phyloP scores from a whole-genome alignment of 35 echinoderm and acorn worm species.

The Chiridota heheva region DNA sequence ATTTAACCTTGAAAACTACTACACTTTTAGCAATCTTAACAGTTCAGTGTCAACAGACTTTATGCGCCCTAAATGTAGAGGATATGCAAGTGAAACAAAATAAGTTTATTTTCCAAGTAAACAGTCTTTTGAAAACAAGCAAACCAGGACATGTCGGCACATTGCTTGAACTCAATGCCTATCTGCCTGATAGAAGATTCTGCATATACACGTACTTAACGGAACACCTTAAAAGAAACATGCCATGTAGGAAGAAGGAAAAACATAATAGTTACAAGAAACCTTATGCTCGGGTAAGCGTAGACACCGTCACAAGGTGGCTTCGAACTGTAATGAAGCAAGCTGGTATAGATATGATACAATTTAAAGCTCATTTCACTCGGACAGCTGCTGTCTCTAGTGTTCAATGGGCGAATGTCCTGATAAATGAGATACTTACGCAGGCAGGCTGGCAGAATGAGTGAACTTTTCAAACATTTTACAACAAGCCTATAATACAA shows the following conservation, averaged over 20 bases:
- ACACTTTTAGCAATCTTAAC: constrained; percentile 55
- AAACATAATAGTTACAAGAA: constrained; percentile 20
- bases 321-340: constrained; percentile 31
- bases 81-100: constrained; percentile 16
- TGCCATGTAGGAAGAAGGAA: constrained; percentile 3
- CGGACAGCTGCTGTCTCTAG: constrained; percentile 52
- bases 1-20: constrained; percentile 47
- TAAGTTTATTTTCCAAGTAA: constrained; percentile 9
- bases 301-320: no score
- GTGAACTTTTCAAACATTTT: constrained; percentile 50
- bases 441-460: constrained; percentile 60
- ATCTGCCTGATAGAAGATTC: constrained; percentile 9
- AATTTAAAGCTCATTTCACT: constrained; percentile 62
- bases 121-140: constrained; percentile 19
- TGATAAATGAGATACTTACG: constrained; percentile 38
- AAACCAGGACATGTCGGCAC: constrained; percentile 3
- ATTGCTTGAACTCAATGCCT: constrained; percentile 33
- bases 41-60: constrained; percentile 44
- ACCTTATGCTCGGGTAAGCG: no score
- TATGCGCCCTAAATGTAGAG: constrained; percentile 29
- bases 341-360: constrained; percentile 40
- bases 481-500: constrained; percentile 39
- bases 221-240: constrained; percentile 20
- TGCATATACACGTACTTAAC: constrained; percentile 5
- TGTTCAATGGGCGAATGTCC: constrained; percentile 14